These are phyloP conservation scores for Nesometra sesokonis DNA, from an alignment of 35 echinoderm and acorn worm genomes.

Conservation along the genomic window DNA sequence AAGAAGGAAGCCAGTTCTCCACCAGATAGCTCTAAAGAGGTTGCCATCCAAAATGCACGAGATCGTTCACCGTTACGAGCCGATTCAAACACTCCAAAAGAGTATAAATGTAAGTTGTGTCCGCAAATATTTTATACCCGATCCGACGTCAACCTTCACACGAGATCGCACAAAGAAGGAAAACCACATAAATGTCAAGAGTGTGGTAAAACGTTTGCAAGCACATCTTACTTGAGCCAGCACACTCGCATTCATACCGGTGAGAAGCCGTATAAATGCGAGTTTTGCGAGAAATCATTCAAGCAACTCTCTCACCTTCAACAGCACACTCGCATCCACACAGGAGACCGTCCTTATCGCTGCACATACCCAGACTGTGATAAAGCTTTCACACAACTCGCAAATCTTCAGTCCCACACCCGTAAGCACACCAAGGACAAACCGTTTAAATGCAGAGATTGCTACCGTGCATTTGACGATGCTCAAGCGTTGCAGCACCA, in stretches of 20 bases:
- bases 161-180: constrained; percentile 74
- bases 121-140: constrained; percentile 68
- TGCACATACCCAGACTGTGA: constrained; percentile 76
- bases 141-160: constrained; percentile 78
- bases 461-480: constrained; percentile 87
- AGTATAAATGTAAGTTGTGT: constrained; percentile 93
- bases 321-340: constrained; percentile 93
- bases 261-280: constrained; percentile 85
- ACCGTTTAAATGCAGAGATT: constrained; percentile 90
- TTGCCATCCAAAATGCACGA: neutral
- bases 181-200: constrained; percentile 87
- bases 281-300: constrained; percentile 78
- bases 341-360: constrained; percentile 70
- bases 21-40: neutral
- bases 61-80: neutral
- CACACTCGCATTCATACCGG: constrained; percentile 88
- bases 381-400: constrained; percentile 89
- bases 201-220: constrained; percentile 82
- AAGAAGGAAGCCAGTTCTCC: neutral
- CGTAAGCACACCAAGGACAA: constrained; percentile 96
- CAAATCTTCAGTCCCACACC: constrained; percentile 95
- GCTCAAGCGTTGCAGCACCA: constrained; percentile 83
- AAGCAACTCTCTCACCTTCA: constrained; percentile 94
- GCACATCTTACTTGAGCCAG: constrained; percentile 75
- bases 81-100: neutral